Evolutionary conservation across 2,797 vertebrate genomes (phyloP).

Genomic region (Pantherophis alleghaniensis): DNA sequence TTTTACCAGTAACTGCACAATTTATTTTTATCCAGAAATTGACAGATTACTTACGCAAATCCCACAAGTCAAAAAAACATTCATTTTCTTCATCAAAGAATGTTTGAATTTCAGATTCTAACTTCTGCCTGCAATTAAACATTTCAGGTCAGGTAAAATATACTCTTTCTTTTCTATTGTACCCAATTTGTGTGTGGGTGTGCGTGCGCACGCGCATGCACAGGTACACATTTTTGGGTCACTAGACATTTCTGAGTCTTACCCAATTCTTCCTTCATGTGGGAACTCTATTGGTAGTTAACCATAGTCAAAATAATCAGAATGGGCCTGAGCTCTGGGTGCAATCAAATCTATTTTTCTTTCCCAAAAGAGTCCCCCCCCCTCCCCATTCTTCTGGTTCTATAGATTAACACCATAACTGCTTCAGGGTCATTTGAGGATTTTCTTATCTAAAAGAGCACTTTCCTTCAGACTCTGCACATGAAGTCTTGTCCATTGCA

Average conservation of each 20-base stretch:
- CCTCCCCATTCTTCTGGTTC: neutral
- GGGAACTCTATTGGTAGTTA: neutral
- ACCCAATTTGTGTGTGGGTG: neutral
- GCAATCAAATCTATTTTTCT: neutral
- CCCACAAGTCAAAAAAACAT: constrained; percentile 74
- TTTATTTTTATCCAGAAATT: neutral
- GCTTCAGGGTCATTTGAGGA: neutral
- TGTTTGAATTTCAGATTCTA: constrained; percentile 76
- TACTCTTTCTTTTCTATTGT: constrained; percentile 18
- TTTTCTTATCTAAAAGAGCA: neutral
- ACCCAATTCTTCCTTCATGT: neutral
- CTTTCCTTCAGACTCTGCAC: neutral
- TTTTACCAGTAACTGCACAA: neutral
- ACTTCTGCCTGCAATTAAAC: constrained; percentile 75
- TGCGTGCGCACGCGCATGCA: accelerated
- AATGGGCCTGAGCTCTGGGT: too few relatives aligned
- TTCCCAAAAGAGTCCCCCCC: neutral
- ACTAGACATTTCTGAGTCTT: neutral
- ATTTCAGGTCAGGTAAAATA: constrained; percentile 5
- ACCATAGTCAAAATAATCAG: neutral
- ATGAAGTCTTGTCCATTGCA: neutral
- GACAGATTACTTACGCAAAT: constrained; percentile 75
- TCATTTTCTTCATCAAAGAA: constrained; percentile 75
- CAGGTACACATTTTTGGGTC: neutral
- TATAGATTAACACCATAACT: neutral